A percentile compares a stretch with the other conserved stretches of the same genome.
Conservation (phyloP, 2,888 invertebrate genomes). For the Sericinus montela region DNA sequence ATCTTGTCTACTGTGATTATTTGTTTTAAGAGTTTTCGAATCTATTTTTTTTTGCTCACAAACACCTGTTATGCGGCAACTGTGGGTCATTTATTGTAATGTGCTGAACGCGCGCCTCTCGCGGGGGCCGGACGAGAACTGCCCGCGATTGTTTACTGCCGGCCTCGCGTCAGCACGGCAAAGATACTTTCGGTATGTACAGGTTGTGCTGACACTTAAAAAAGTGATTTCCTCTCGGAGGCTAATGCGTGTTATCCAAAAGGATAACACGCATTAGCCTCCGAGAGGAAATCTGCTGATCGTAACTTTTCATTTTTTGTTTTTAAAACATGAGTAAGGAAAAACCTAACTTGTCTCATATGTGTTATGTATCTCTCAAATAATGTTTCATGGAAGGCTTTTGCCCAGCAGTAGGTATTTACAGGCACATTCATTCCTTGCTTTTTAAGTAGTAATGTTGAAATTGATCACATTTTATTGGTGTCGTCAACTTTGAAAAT, state of each 20-base stretch:
- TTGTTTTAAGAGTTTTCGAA: slow-evolving; percentile 15
- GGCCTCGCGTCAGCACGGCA: slow-evolving; percentile 46
- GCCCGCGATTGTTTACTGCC: slow-evolving; percentile 69
- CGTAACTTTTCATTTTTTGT: too few relatives aligned
- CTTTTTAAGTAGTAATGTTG: too few relatives aligned
- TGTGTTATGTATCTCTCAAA: too few relatives aligned
- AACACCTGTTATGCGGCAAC: slow-evolving; percentile 44
- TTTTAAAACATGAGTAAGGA: too few relatives aligned
- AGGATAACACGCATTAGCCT: slow-evolving; percentile 28
- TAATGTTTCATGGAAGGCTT: too few relatives aligned
- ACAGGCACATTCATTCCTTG: too few relatives aligned
- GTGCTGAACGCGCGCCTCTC: slow-evolving; percentile 43
- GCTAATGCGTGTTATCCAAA: too few relatives aligned
- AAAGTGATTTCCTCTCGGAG: too few relatives aligned
- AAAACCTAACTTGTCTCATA: too few relatives aligned
- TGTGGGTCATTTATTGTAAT: slow-evolving; percentile 33
- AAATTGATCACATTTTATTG: too few relatives aligned
- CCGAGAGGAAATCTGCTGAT: slow-evolving; percentile 28
- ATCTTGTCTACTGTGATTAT: slow-evolving; percentile 40
- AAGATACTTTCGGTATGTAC: slow-evolving; percentile 35
- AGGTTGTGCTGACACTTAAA: slow-evolving; percentile 20
- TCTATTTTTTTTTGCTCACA: slow-evolving; percentile 17
- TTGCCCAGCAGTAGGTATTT: too few relatives aligned
- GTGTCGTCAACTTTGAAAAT: too few relatives aligned
- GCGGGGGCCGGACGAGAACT: slow-evolving; percentile 67